Evolutionary conservation across 2,797 vertebrate species (phyloP).

Genomic region (Eleutherodactylus coqui): DNA sequence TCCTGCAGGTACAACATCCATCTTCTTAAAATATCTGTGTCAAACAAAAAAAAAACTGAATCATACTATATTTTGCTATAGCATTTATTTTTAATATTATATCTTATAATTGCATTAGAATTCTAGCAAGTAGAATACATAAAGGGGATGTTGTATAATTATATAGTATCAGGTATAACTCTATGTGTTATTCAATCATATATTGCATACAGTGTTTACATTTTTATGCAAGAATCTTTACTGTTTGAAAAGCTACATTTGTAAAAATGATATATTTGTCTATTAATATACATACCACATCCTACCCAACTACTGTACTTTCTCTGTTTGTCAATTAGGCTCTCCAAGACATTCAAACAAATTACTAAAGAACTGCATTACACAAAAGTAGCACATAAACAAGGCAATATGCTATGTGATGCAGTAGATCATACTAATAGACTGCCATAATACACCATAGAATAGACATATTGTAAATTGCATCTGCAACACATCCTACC

Average conservation of each 20-base stretch:
- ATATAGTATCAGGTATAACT: neutral
- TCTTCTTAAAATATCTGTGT: neutral
- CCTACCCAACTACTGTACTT: neutral
- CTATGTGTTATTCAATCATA: neutral
- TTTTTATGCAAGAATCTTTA: neutral
- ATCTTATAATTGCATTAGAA: neutral
- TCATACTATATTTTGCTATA: neutral
- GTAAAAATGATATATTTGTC: conserved; percentile 43
- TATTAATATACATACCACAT: conserved; percentile 36
- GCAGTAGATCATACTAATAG: conserved; percentile 50
- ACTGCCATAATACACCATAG: conserved; percentile 21
- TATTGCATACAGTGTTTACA: no score
- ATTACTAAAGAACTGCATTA: conserved; percentile 10
- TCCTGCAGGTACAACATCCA: neutral
- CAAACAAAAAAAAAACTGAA: neutral
- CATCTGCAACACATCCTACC: conserved; percentile 43
- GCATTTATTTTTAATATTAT: neutral
- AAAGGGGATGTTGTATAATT: neutral
- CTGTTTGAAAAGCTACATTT: conserved; percentile 37
- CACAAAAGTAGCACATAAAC: neutral
- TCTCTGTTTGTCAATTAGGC: conserved; percentile 26
- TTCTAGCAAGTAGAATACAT: neutral
- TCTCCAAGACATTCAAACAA: conserved; percentile 14
- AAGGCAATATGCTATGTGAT: conserved; percentile 11
- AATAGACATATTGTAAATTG: conserved; percentile 53